Evolutionary conservation across 2,113 vertebrate genomes (phyloP), one percentile per base, ranked within the genome.

Genomic region (Seriola rivoliana): DNA sequence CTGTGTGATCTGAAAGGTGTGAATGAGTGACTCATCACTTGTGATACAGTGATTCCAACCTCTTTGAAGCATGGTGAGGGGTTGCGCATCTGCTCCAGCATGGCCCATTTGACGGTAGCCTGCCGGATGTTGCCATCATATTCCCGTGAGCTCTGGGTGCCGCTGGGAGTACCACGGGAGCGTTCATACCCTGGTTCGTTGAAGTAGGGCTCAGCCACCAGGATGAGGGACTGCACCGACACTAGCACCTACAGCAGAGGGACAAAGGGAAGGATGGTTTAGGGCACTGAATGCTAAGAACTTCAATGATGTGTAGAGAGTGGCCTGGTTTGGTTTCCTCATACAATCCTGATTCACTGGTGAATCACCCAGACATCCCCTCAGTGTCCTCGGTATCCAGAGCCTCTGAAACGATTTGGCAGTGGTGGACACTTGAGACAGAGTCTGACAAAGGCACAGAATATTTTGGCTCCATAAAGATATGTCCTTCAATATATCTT

Each of bases 61-160:
- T 99, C 98, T 94, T 98, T 99, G 95, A 99, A 99, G 93, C 98
- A 99, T 0, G 98, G 97, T 0, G 98, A 98, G 23, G 98, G 96
- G 81, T 97, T 99, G 90, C 98, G 94, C 91, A 99, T 97, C 96
- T 99, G 98, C 75, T 99, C 98, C 73, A 99, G 95, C 98, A 99
- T 99, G 82, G 98, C 98, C 98, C 98, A 99, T 88, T 99, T 99
- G 88, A 99, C 98, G 0, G 97, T 96, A 76, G 98, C 98, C 93
- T 99, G 98, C 10, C 98, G 95, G 85, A 99, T 99, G 90, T 99
- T 99, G 23, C 98, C 98, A 25, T 99, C 98, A 0, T 99, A 99
- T 72, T 99, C 98, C 34, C 98, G 95, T 82, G 98, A 99, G 90
- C 98, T 99, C 95, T 99, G 98, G 9, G 98, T 98, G 57, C 98